Conservation (phyloP, 2,888 invertebrate species). For the Mimachlamys varia region DNA sequence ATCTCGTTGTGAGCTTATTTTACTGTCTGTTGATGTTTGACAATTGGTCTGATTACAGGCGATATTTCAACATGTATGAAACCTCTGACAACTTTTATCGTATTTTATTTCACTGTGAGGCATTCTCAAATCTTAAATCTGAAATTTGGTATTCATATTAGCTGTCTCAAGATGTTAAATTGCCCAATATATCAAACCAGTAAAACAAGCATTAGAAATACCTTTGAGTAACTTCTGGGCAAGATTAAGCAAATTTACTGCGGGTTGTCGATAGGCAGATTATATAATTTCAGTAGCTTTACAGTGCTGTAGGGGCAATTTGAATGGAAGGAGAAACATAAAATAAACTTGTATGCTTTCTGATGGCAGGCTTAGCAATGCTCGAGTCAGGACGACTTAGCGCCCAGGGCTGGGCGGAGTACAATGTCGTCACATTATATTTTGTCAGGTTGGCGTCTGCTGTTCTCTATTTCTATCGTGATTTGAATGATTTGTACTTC, state of each 20-base stretch:
- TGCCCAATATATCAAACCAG: not conserved
- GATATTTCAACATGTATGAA: not conserved
- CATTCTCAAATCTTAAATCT: not conserved
- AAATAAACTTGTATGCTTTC: slow-evolving; percentile 33
- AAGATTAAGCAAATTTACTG: slow-evolving; percentile 3
- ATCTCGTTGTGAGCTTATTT: too few relatives aligned
- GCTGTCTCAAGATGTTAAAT: not conserved
- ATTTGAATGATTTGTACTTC: not conserved
- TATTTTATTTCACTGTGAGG: not conserved
- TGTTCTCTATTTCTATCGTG: not conserved
- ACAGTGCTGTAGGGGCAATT: not conserved
- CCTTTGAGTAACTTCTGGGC: not conserved
- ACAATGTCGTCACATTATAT: not conserved
- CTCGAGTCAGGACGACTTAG: not conserved
- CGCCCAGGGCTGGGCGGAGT: not conserved
- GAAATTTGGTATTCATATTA: not conserved
- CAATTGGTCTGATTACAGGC: too few relatives aligned
- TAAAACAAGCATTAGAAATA: slow-evolving; percentile 15
- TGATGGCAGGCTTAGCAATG: slow-evolving; percentile 13
- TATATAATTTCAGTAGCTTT: slow-evolving; percentile 5
- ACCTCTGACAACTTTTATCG: slow-evolving; percentile 7
- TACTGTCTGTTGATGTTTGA: too few relatives aligned
- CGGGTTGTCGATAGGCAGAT: not conserved
- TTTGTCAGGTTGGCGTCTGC: not conserved
- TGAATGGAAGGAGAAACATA: not conserved